A percentile compares a stretch with the other conserved stretches of the same genome.
Conservation (phyloP, 2,797 vertebrate genomes). For the Myotis planiceps region DNA sequence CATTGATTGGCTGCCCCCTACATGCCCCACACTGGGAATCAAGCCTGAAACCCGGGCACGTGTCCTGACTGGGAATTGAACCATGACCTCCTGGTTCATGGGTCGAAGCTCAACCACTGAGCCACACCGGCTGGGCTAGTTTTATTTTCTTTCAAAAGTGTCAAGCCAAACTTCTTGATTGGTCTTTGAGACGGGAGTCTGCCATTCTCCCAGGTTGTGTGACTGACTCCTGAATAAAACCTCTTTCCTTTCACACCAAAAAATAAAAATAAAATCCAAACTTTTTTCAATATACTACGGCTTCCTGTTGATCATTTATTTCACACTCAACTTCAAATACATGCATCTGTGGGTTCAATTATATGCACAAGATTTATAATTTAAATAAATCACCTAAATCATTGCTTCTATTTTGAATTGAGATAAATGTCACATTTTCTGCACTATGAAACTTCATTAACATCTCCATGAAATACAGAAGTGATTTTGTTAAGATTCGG, state of each 20-base stretch:
- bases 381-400: constrained; percentile 49
- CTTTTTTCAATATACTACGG: background rate
- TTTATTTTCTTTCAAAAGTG: background rate
- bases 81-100: no score
- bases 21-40: no score
- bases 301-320: background rate
- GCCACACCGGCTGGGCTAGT: background rate
- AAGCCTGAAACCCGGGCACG: no score
- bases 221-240: no score
- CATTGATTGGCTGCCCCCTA: no score
- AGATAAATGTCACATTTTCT: background rate
- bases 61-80: no score
- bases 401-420: constrained; percentile 17
- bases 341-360: background rate
- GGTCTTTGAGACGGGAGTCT: no score
- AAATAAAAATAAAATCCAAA: background rate
- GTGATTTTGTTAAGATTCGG: constrained; percentile 46
- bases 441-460: background rate
- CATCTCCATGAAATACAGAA: constrained; percentile 19
- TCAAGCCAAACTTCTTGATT: background rate
- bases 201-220: no score
- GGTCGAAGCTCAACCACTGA: no score
- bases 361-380: background rate
- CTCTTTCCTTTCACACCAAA: no score
- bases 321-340: background rate